Evolutionary conservation across 2,113 vertebrate species (phyloP), one percentile per base, ranked within the genome.

Genomic region (Chloebia gouldiae): DNA sequence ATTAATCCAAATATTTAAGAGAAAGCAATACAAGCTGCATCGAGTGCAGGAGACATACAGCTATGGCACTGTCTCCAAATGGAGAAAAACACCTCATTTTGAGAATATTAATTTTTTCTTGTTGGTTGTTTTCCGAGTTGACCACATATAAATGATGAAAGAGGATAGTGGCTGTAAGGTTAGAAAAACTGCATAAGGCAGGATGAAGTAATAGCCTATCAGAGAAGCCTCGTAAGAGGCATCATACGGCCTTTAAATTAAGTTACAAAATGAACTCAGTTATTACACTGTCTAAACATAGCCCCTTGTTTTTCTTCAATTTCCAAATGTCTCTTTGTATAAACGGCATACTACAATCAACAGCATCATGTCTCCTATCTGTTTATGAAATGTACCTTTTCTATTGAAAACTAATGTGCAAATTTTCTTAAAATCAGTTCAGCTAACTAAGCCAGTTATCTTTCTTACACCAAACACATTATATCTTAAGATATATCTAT

Each of bases 1-100:
- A 85, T 96, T 84, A 81, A 81, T 54, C 78, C 81, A 92, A 95
- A 95, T 4, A 19, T 83, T 94, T 83, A 75, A 91, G 45, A 88
- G 85, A 94, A 92, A 93, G 63, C 81, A 87, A 28, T 64, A 50
- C 49, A 91, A 61, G 40, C 66, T 85, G 63, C 22, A 53, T 49
- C 0, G 2, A 95, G 56, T 37, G 1, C 25, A 33, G 56, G 44
- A 73, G 37, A 69, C n/a, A 63, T 22, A 59, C 23, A 64, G 28
- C 30, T 49, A 66, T n/a, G 88, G 39, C 78, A 50, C 66, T 92
- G 76, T 86, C 47, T 96, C 75, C 54, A 50, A 14, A 37, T 11
- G 33, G 45, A 94, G 31, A 54, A 39, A 91, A 47, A 90, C 54
- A 23, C 35, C 19, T 92, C 31, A n/a, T 92, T 83, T 81, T 86